phyloP scores from a whole-genome alignment of 2,113 vertebrate genomes.

The Rhinoderma darwinii region DNA sequence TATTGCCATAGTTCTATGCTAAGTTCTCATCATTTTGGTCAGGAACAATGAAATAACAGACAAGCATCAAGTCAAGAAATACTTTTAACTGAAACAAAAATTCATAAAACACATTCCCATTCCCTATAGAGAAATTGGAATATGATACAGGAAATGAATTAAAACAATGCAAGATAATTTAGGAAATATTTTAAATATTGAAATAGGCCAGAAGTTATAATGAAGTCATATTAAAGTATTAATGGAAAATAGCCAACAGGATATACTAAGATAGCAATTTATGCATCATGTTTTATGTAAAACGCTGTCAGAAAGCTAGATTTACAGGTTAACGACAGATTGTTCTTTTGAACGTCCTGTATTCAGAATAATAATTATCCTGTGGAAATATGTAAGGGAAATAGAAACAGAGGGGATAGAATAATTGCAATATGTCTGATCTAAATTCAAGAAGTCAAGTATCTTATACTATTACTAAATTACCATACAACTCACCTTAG shows the following conservation, averaged over 20 bases:
- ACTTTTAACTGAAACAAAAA: background rate
- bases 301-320: constrained; percentile 6
- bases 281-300: constrained; percentile 46
- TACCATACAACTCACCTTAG: background rate
- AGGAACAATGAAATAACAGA: constrained; percentile 42
- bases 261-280: constrained; percentile 17
- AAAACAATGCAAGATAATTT: constrained; percentile 40
- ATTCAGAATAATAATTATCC: constrained; percentile 15
- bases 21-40: constrained; percentile 2
- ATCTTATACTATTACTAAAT: background rate
- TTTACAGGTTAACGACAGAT: constrained; percentile 29
- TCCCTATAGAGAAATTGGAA: constrained; percentile 21
- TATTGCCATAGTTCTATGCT: background rate
- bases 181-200: constrained; percentile 46
- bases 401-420: background rate
- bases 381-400: constrained; percentile 6
- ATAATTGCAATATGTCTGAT: constrained; percentile 12
- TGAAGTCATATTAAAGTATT: constrained; percentile 51
- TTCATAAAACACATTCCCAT: constrained; percentile 27
- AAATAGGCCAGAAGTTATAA: constrained; percentile 47
- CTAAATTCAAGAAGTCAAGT: constrained; percentile 14
- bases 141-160: constrained; percentile 48
- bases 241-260: constrained; percentile 41
- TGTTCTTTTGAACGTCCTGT: constrained; percentile 25
- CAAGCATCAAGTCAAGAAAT: background rate